These are phyloP conservation scores for Drosophila mayaguana DNA, from an alignment of 2,888 invertebrate species.

Conservation along the genomic window DNA sequence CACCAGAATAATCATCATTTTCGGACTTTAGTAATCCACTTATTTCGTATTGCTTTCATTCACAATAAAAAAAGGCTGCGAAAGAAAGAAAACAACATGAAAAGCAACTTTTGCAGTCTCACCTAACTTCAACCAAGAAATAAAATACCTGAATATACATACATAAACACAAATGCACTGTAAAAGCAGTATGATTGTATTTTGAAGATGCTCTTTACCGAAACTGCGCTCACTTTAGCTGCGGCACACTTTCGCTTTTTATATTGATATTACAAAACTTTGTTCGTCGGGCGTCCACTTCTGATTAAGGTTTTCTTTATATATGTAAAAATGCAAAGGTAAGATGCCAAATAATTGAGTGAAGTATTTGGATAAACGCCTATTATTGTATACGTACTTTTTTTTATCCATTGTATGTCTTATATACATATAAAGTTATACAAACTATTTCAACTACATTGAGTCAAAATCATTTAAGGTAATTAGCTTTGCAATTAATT, in stretches of 20 bases:
- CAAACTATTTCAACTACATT: too few relatives aligned
- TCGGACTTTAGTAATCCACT: slow-evolving; percentile 38
- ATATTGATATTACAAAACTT: slow-evolving; percentile 20
- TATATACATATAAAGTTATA: too few relatives aligned
- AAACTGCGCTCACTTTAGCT: slow-evolving; percentile 35
- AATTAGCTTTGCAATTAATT: not conserved
- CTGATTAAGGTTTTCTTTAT: slow-evolving; percentile 13
- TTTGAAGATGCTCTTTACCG: slow-evolving; percentile 69
- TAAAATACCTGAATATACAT: slow-evolving; percentile 54
- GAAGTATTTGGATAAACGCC: not conserved
- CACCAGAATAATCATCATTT: slow-evolving; percentile 53
- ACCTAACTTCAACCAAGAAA: slow-evolving; percentile 75
- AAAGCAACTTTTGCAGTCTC: slow-evolving; percentile 59
- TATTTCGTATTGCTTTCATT: slow-evolving; percentile 72
- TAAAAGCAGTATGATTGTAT: slow-evolving; percentile 75
- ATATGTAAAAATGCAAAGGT: not conserved
- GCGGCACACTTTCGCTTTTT: slow-evolving; percentile 43
- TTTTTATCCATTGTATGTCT: not conserved
- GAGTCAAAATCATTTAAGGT: not conserved
- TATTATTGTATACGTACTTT: not conserved
- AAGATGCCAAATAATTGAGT: not conserved
- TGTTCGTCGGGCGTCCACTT: slow-evolving; percentile 1
- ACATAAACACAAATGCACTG: slow-evolving; percentile 38
- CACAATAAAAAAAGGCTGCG: slow-evolving; percentile 56
- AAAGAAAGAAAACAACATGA: slow-evolving; percentile 59